These are phyloP conservation scores for Oreochromis niloticus DNA, from an alignment of 2,113 vertebrate genomes.

Conservation along the genomic window DNA sequence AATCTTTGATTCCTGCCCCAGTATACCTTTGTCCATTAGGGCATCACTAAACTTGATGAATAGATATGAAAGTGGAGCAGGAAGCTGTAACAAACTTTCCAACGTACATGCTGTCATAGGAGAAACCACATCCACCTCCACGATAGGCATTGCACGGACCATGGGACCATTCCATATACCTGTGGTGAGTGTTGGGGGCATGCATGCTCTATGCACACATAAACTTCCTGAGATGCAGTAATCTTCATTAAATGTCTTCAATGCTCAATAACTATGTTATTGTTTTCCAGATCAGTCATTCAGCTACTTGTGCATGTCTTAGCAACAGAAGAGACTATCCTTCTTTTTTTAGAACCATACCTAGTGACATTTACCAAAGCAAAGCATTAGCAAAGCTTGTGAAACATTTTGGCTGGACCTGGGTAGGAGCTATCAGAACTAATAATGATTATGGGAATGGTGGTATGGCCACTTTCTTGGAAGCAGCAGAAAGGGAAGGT, in stretches of 20 bases:
- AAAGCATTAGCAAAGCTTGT: constrained; percentile 72
- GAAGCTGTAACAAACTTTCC: constrained; percentile 47
- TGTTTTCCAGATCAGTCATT: constrained; percentile 73
- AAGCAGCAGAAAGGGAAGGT: constrained; percentile 65
- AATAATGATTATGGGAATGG: constrained; percentile 71
- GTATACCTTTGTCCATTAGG: constrained; percentile 67
- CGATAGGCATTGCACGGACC: constrained; percentile 71
- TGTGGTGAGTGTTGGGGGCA: constrained; percentile 58
- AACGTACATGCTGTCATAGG: constrained; percentile 71
- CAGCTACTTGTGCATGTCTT: constrained; percentile 76
- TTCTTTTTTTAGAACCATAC: constrained; percentile 76
- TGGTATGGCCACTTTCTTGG: constrained; percentile 69
- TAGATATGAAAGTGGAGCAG: constrained; percentile 7
- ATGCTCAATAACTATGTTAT: background rate
- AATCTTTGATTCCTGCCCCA: constrained; percentile 74
- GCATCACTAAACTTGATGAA: constrained; percentile 73
- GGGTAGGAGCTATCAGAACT: constrained; percentile 71
- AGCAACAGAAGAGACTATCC: constrained; percentile 73
- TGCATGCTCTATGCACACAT: background rate
- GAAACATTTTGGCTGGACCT: constrained; percentile 73
- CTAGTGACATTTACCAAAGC: constrained; percentile 74
- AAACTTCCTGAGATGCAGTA: background rate
- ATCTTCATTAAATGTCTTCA: background rate
- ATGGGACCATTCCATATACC: constrained; percentile 73
- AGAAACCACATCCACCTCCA: constrained; percentile 73